Percentiles rank a stretch among this genome's conserved stretches.
Conservation (phyloP, 2,888 invertebrate species). For the Temnothorax ravouxi region DNA sequence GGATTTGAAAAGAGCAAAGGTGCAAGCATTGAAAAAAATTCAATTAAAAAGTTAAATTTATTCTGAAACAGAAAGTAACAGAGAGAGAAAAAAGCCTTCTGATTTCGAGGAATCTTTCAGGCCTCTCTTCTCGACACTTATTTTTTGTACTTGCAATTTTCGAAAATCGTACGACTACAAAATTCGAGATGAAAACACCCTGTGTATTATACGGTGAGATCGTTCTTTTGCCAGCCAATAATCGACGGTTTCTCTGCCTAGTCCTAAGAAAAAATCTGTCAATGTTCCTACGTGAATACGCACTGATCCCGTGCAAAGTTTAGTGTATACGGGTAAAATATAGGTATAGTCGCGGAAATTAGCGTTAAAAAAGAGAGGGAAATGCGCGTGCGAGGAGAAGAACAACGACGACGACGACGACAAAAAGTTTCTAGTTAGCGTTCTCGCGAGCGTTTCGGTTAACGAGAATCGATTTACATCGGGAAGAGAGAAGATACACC, state of each 20-base stretch:
- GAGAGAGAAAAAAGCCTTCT: not conserved
- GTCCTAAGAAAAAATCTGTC: constrained; percentile 58
- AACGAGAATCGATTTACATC: constrained; percentile 38
- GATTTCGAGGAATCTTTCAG: constrained; percentile 6
- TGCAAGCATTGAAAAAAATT: not conserved
- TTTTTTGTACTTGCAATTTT: not conserved
- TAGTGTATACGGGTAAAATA: constrained; percentile 50
- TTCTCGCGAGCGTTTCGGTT: constrained; percentile 45
- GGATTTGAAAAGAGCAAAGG: not conserved
- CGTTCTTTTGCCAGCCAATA: constrained; percentile 32
- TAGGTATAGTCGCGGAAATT: constrained; percentile 55
- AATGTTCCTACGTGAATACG: constrained; percentile 77
- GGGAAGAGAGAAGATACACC: constrained; percentile 32
- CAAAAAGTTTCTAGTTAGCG: constrained; percentile 27
- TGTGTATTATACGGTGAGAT: constrained; percentile 8
- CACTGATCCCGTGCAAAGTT: constrained; percentile 53
- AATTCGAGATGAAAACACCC: constrained; percentile 5
- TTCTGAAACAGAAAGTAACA: not conserved
- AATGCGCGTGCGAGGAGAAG: constrained; percentile 22
- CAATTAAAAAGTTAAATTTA: not conserved
- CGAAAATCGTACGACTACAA: not conserved
- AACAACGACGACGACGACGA: constrained; percentile 13
- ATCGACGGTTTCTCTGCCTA: constrained; percentile 42
- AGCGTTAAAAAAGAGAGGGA: constrained; percentile 39
- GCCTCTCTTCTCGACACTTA: not conserved